Base-by-base conservation (phyloP, 2,888 invertebrate species). In the Brassicogethes aeneus region DNA sequence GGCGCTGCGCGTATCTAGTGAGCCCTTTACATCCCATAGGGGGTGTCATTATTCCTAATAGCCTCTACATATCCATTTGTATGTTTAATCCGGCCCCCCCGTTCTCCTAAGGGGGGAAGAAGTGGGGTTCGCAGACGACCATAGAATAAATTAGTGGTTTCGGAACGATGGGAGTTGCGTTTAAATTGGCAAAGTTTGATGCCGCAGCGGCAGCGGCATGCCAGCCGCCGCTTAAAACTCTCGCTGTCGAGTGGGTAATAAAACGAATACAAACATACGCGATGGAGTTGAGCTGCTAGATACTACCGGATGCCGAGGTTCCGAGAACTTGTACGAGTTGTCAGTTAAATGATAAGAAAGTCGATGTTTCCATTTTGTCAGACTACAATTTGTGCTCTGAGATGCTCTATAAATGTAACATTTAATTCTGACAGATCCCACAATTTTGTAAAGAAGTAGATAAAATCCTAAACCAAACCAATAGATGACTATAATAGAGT, bases 111-210 rank as follows among this genome's bases (percentile, higher is more conserved):
- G n/a, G n/a, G n/a, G n/a, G n/a, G n/a, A n/a, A n/a, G n/a, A n/a
- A 17, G 42, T 35, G 34, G n/a, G 23, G 23, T 23, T 23, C 10
- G 23, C 23, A 10, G 14, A 16, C 44, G 39, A 43, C 46, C 41
- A 42, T 44, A 40, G 46, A 46, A 46, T 46, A 46, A 46, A 46
- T 46, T 46, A 46, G 46, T 43, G 46, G 46, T 44, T 46, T 40
- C 36, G 36, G 35, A 39, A 42, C 46, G 46, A 38, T 41, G 39
- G 40, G 43, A 46, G 40, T 46, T 46, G 46, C 44, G 36, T 46
- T 43, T 42, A 46, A 46, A 46, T 46, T 46, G 46, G 41, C 38
- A 46, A 46, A 46, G 46, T 46, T 46, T 46, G 46, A 46, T 46
- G 46, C 43, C 46, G 43, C 36, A 43, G 43, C 46, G 29, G 17